A percentile compares a stretch with the other conserved stretches of the same genome.
phyloP scores from a whole-genome alignment of 1,140 invertebrate species.

The Portunus trituberculatus region DNA sequence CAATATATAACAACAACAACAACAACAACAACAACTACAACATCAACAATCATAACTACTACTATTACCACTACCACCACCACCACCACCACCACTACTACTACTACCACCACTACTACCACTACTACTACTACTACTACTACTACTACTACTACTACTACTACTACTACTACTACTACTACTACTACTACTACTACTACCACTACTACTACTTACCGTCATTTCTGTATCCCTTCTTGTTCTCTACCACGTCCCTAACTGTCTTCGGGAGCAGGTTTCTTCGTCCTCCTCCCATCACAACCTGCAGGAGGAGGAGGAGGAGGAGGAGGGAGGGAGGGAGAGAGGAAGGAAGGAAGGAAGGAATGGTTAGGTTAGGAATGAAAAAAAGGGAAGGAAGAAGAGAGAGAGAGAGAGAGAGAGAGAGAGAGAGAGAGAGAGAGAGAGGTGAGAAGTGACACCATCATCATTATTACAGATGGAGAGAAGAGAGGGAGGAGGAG shows the following conservation, averaged over 20 bases:
- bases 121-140: not conserved
- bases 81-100: no score
- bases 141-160: not conserved
- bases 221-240: not conserved
- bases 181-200: conserved; percentile 18
- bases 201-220: conserved; percentile 27
- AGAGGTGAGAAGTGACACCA: not conserved
- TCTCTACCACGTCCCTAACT: conserved; percentile 61
- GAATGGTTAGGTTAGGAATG: not conserved
- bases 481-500: not conserved
- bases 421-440: conserved; percentile 45
- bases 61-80: not conserved
- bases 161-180: conserved; percentile 21
- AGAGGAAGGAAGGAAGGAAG: not conserved
- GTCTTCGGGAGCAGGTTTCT: conserved; percentile 34
- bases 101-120: not conserved
- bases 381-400: not conserved
- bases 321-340: not conserved
- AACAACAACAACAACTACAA: not conserved
- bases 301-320: conserved; percentile 28
- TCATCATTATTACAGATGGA: not conserved
- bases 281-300: conserved; percentile 73
- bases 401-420: conserved; percentile 45
- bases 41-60: not conserved
- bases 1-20: not conserved